Base-by-base conservation (phyloP, 2,113 vertebrate species). In the Tychaedon coryphoeus region DNA sequence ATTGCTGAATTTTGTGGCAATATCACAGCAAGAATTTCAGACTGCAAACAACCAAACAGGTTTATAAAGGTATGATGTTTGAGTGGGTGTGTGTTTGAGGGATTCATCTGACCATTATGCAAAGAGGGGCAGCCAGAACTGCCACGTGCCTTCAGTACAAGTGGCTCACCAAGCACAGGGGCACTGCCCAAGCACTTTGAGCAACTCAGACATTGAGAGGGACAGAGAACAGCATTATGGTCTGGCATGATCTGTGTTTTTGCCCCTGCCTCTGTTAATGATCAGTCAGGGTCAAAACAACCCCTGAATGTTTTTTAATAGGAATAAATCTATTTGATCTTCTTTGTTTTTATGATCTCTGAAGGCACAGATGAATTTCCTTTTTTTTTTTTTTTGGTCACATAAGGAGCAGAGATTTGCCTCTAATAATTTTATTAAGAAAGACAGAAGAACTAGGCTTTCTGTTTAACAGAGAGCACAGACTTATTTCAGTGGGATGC, bases 121-220 rank as follows among this genome's bases (percentile, higher is more conserved):
- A 42, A 42, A 33, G 8, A 50, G 14, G 2, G 2, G 5, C 25
- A 51, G 50, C 18, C 29, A 43, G 31, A 34, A 10, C 12, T 64
- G 23, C 19, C 12, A 29, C 0, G 0, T 31, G 14, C 8, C 19
- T 45, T 67, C 31, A 14, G 9, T 54, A 33, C 13, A 8, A 12
- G 12, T 1, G 1, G n/a, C 58, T 8, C 16, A 14, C 16, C 1
- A 0, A 24, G 20, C 28, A 22, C 1, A 5, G 20, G 7, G 10
- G 0, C 18, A 51, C 1, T 45, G 6, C 6, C 6, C 6, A 1
- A 0, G 0, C 4, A 20, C 3, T 5, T 47, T 36, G 18, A 77
- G 9, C 11, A 64, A 0, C 24, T 17, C 1, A 0, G 12, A 24
- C 43, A 25, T 26, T 50, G n/a, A 33, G 23, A 60, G 20, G 14